Evolutionary conservation across 2,888 invertebrate genomes (phyloP).

Genomic region (Athalia rosae): DNA sequence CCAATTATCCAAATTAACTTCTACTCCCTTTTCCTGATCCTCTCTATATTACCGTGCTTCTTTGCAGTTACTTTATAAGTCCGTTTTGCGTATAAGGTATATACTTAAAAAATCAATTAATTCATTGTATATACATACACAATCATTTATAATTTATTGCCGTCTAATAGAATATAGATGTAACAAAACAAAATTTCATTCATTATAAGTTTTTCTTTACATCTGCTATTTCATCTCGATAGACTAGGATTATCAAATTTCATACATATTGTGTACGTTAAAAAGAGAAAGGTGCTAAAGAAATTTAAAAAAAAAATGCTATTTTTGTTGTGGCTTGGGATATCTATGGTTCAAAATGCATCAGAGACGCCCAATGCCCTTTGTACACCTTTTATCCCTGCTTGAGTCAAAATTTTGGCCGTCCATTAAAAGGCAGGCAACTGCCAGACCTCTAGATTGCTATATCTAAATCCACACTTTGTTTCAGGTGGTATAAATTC

Average conservation of each 20-base stretch:
- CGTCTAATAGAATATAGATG: conserved; percentile 1
- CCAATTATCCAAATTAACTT: conserved; percentile 6
- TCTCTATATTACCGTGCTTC: conserved; percentile 35
- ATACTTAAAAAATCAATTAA: neutral
- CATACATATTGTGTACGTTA: conserved; percentile 12
- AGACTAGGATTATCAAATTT: neutral
- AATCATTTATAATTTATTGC: conserved; percentile 15
- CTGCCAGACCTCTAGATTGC: conserved; percentile 17
- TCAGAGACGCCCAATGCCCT: conserved; percentile 62
- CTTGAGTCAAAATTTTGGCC: conserved; percentile 38
- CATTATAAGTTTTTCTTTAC: conserved; percentile 5
- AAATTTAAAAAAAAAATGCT: neutral
- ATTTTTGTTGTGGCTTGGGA: conserved; percentile 22
- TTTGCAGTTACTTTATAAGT: conserved; percentile 42
- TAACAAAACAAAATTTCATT: neutral
- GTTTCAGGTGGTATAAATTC: conserved; percentile 96
- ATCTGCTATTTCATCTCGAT: neutral
- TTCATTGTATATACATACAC: neutral
- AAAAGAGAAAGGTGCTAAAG: conserved; percentile 16
- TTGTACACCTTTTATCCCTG: conserved; percentile 46
- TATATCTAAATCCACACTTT: conserved; percentile 63
- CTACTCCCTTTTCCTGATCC: conserved; percentile 22
- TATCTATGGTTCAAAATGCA: conserved; percentile 56
- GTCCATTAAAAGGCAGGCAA: conserved; percentile 40
- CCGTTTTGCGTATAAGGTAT: conserved; percentile 27